Base-by-base conservation (phyloP, 2,797 vertebrate genomes). In the Gymnoscopelus braueri region DNA sequence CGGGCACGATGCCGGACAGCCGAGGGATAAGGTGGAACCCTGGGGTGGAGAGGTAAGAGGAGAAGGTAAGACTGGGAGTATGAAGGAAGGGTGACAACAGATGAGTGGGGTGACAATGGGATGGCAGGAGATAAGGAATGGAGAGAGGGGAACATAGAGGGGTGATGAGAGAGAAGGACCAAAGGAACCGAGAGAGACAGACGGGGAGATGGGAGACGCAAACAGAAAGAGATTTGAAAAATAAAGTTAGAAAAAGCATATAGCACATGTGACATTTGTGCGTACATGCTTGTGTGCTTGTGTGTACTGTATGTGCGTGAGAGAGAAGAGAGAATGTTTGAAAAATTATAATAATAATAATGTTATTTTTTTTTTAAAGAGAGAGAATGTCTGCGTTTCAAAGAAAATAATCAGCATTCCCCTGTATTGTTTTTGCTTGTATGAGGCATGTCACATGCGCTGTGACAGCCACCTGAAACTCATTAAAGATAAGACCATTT, bases 11-110 rank as follows among this genome's bases (percentile, higher is more conserved):
- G 78, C 53, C 85, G 5, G 96, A 96, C 84, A 99, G 83, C 0
- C 94, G 95, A 0, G 98, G 97, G 64, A 98, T 94, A 80, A 99
- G 92, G 0, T 99, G 98, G 91, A 99, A 99, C 44, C 97, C 98
- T 98, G 89, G 5, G 50, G 49, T 57, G 67, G 29, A 65, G 62
- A 80, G 71, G 66, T 3, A 3, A 79, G 54, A 48, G 49, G 51
- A 24, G 26, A 24, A 62, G 0, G 14, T 24, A 23, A 29, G 11
- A 24, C 8, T 50, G 4, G 29, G 9, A 14, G 26, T 23, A 13
- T 9, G 14, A 24, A 29, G 2, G 26, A 14, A 32, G 6, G 39
- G 19, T 2, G 14, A 32, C 12, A 48, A 2, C 5, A 11, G 29
- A 0, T 23, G 24, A 14, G 32, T 10, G 14, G 9, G 44, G 47